Conservation (phyloP, 1,140 invertebrate genomes). For the Drosophila arawakana region DNA sequence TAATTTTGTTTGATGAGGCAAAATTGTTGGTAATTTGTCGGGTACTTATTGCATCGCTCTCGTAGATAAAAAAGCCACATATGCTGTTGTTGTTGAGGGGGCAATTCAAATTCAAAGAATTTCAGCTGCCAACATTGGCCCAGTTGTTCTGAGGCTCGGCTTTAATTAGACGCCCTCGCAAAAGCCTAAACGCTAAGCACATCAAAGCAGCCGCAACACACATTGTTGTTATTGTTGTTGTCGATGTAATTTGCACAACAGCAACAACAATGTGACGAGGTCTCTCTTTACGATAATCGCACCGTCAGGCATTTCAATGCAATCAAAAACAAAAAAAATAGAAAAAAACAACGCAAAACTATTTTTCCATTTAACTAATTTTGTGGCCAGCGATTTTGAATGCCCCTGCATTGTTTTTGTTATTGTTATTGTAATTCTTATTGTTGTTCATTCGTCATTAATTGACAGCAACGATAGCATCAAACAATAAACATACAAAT, state of each 20-base stretch:
- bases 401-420: slow-evolving; percentile 55
- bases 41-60: slow-evolving; percentile 19
- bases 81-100: slow-evolving; percentile 10
- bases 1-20: slow-evolving; percentile 20
- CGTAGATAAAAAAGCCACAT: slow-evolving; percentile 16
- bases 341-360: slow-evolving; percentile 69
- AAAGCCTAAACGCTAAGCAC: slow-evolving; percentile 40
- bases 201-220: slow-evolving; percentile 56
- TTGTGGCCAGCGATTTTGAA: slow-evolving; percentile 62
- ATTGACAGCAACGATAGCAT: slow-evolving; percentile 59
- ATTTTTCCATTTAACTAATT: slow-evolving; percentile 83
- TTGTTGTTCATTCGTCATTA: slow-evolving; percentile 60
- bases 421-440: slow-evolving; percentile 43
- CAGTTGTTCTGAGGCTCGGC: slow-evolving; percentile 38
- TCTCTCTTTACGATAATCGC: slow-evolving; percentile 75
- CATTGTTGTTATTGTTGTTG: slow-evolving; percentile 25
- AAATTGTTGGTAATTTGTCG: slow-evolving; percentile 19
- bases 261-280: slow-evolving; percentile 67
- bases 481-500: slow-evolving; percentile 19
- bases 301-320: slow-evolving; percentile 73
- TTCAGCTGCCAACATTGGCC: slow-evolving; percentile 34
- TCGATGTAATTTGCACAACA: slow-evolving; percentile 60
- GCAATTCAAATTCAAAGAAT: slow-evolving; percentile 36
- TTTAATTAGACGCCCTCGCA: slow-evolving; percentile 53
- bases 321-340: slow-evolving; percentile 25